Evolutionary conservation across 2,888 invertebrate genomes (phyloP), one percentile per base, ranked within the genome.

Genomic region (Keiferia lycopersicella): DNA sequence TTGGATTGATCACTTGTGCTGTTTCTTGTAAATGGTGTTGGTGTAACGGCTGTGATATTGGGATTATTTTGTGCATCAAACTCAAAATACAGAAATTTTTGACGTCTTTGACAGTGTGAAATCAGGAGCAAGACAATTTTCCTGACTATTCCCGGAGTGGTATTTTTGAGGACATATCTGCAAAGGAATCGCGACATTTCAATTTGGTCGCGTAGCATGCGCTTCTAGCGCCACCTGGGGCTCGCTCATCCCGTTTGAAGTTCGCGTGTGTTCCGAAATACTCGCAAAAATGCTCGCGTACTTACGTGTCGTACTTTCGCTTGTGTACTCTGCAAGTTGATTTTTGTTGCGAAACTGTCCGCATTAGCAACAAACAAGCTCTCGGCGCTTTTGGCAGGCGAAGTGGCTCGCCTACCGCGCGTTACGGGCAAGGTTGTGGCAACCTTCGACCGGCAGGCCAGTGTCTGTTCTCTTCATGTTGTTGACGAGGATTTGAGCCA

Each of bases 291-390:
- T 85, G 86, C 81, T 86, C 69, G 76, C 74, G 71, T 77, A 78
- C 69, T 82, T 84, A 87, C 88, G 88, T 90, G 88, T 88, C 88
- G 79, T 82, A 87, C 87, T 86, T 88, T 88, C 87, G 81, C 83
- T 83, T 74, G 72, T 70, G 76, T 83, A 84, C 81, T 82, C 80
- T 72, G 74, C 62, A 66, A 56, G 34, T 45, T 64, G 63, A 64
- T 18, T 61, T 50, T 59, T 26, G 22, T 59, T 59, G 16, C n/a
- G 16, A 59, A 64, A 64, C 7, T 60, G 53, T 45, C 11, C 1
- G 26, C 45, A 14, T 34, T 41, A 12, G 26, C 39, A 18, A 51
- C 26, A 34, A 20, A 7, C 16, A 16, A 20, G 51, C 38, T 57
- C 26, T 26, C 22, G 38, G 38, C 30, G 22, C 34, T 34, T 34